Evolutionary conservation across 2,113 vertebrate genomes (phyloP).

Genomic region (Tetrax tetrax): DNA sequence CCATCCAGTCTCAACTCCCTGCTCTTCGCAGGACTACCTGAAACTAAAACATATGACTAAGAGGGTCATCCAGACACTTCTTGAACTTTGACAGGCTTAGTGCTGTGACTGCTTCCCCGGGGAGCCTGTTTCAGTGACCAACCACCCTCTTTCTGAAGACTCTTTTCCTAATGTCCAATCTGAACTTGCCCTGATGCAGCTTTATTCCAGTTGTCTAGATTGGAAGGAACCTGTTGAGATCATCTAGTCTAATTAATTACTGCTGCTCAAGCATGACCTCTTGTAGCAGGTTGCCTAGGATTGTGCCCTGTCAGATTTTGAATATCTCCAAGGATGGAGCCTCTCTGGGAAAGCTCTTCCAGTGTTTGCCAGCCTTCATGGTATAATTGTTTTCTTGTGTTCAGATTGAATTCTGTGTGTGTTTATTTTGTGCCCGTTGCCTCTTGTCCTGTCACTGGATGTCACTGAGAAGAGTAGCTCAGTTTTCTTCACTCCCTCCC

Average conservation of each 20-base stretch:
- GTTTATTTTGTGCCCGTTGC: not conserved
- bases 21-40: not conserved
- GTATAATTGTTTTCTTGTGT: not conserved
- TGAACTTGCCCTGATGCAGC: not conserved
- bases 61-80: accelerated
- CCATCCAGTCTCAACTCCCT: not conserved
- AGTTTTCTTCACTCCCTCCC: not conserved
- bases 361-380: not conserved
- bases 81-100: not conserved
- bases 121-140: not conserved
- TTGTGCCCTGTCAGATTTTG: not conserved
- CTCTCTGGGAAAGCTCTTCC: not conserved
- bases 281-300: not conserved
- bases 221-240: not conserved
- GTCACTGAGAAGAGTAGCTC: not conserved
- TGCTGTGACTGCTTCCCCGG: not conserved
- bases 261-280: not conserved
- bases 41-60: not conserved
- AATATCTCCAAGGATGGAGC: not conserved
- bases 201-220: not conserved
- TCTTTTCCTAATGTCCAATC: not conserved
- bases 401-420: not conserved
- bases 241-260: not conserved
- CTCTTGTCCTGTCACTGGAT: not conserved
- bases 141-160: not conserved